Conservation (phyloP, 2,888 invertebrate genomes). For the Apotomis betuletana region DNA sequence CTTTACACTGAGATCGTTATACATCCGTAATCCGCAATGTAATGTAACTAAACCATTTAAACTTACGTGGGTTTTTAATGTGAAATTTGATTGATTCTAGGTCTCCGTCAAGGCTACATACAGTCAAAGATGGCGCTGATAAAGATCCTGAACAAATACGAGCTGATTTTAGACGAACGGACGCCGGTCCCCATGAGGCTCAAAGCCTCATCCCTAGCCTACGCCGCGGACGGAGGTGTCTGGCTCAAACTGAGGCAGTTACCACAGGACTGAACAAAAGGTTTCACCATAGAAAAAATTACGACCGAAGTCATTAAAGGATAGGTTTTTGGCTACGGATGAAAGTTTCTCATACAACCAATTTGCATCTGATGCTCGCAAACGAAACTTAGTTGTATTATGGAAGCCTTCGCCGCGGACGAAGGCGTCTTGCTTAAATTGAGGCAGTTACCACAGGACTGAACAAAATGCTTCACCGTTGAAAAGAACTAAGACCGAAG, state of each 20-base stretch:
- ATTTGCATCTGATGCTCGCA: no score
- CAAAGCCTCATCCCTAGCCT: constrained; percentile 65
- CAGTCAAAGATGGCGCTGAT: constrained; percentile 76
- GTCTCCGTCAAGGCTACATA: constrained; percentile 76
- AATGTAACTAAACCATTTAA: no score
- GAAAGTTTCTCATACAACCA: no score
- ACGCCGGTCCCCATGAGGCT: constrained; percentile 68
- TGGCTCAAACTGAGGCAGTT: constrained; percentile 69
- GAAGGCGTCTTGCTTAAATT: constrained; percentile 72
- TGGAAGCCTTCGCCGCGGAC: constrained; percentile 62
- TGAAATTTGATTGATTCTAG: constrained; percentile 51
- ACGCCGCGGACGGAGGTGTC: constrained; percentile 68
- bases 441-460: constrained; percentile 50
- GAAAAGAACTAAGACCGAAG: neutral
- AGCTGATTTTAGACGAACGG: constrained; percentile 63
- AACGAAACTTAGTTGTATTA: no score
- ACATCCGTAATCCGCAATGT: no score
- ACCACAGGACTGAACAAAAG: constrained; percentile 5
- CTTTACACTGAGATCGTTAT: no score
- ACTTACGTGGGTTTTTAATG: neutral
- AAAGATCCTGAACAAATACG: constrained; percentile 68
- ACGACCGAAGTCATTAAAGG: no score
- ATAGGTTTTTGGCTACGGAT: no score
- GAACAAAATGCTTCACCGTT: neutral
- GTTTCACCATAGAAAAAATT: no score